These are phyloP conservation scores for Listronotus oregonensis DNA, from an alignment of 1,140 invertebrate genomes.

Conservation along the genomic window DNA sequence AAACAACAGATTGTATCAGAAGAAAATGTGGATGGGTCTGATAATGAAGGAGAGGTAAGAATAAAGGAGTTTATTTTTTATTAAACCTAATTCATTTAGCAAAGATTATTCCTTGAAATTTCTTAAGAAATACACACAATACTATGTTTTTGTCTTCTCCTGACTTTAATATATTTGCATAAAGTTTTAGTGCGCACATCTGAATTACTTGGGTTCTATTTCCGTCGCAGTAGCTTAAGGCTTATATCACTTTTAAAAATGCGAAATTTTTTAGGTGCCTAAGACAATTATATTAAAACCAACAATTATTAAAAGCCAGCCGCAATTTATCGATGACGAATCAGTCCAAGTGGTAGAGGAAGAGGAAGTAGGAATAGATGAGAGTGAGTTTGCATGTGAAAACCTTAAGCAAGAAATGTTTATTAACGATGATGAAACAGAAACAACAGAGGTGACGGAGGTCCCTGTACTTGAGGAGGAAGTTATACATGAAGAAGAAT, in stretches of 20 bases:
- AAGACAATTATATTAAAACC: constrained; percentile 42
- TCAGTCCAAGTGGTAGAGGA: constrained; percentile 28
- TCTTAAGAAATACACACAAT: too few species aligned
- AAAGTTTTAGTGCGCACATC: too few species aligned
- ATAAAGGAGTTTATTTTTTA: too few species aligned
- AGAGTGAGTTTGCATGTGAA: constrained; percentile 36
- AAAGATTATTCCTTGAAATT: too few species aligned
- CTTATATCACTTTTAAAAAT: too few species aligned
- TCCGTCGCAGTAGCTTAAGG: too few species aligned
- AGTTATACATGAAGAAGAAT: constrained; percentile 18
- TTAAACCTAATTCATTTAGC: too few species aligned
- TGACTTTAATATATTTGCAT: too few species aligned
- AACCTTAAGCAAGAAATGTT: constrained; percentile 30
- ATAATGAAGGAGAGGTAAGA: background rate
- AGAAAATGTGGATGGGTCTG: constrained; percentile 5
- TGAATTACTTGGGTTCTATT: too few species aligned
- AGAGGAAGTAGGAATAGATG: constrained; percentile 38
- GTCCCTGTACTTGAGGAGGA: constrained; percentile 24
- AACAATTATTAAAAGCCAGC: constrained; percentile 29
- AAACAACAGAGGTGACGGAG: constrained; percentile 14
- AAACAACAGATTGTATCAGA: constrained; percentile 20
- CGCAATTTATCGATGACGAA: constrained; percentile 1
- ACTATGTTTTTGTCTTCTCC: too few species aligned
- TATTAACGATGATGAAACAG: constrained; percentile 7
- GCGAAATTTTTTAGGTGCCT: constrained; percentile 10